These are phyloP conservation scores for Strongylocentrotus purpuratus DNA, from an alignment of 35 echinoderm and acorn worm genomes.

Conservation along the genomic window DNA sequence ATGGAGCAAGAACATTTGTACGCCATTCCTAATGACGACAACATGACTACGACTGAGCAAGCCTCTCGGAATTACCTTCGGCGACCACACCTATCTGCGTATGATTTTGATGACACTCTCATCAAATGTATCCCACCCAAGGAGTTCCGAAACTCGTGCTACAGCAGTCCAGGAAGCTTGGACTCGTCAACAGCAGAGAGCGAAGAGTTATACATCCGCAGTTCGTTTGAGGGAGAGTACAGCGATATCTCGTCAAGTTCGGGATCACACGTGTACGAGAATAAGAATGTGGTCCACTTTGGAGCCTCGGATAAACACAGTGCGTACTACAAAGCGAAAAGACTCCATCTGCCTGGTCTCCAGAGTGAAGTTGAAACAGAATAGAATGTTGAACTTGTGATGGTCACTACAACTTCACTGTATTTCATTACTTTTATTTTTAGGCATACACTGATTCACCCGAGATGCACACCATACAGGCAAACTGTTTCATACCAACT, in stretches of 20 bases:
- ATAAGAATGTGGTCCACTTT: neutral
- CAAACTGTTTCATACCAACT: too few relatives aligned
- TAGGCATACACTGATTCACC: too few relatives aligned
- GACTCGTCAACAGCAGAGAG: neutral
- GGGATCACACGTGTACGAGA: neutral
- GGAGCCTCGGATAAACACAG: neutral
- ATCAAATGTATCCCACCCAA: neutral
- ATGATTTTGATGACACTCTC: neutral
- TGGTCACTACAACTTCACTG: too few relatives aligned
- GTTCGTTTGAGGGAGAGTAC: neutral
- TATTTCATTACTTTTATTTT: too few relatives aligned
- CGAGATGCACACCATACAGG: too few relatives aligned
- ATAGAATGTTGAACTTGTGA: too few relatives aligned
- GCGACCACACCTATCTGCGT: neutral
- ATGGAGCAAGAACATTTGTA: neutral
- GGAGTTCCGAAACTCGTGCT: neutral
- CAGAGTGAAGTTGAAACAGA: neutral
- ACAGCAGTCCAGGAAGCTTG: neutral
- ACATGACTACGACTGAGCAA: neutral
- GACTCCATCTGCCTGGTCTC: neutral
- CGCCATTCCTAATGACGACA: neutral
- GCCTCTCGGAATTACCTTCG: neutral
- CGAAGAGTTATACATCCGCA: neutral
- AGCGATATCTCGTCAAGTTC: neutral
- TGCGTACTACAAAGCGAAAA: neutral